Evolutionary conservation across 1,140 invertebrate genomes (phyloP).

Genomic region (Homarus americanus): DNA sequence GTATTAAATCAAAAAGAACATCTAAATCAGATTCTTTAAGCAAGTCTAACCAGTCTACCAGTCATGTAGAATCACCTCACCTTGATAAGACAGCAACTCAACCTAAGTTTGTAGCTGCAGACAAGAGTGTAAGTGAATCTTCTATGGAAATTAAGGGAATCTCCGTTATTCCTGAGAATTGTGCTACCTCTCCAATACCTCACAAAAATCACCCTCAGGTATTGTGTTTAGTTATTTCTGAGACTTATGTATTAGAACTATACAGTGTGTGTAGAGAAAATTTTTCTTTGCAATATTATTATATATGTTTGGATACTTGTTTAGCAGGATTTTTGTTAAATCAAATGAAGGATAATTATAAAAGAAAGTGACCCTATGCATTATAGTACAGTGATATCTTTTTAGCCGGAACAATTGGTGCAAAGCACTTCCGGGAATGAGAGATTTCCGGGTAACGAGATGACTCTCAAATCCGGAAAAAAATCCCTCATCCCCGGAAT

Average conservation of each 20-base stretch:
- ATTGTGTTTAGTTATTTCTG: not conserved
- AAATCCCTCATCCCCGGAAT: no score
- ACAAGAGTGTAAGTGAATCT: not conserved
- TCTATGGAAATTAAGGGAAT: not conserved
- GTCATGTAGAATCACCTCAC: not conserved
- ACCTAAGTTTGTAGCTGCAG: not conserved
- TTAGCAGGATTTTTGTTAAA: no score
- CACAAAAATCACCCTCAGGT: not conserved
- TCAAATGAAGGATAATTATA: no score
- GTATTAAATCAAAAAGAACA: not conserved
- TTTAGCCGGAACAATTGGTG: no score
- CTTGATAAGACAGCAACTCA: not conserved
- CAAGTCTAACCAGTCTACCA: not conserved
- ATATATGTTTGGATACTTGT: no score
- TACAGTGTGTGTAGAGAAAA: not conserved
- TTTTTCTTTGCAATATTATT: not conserved
- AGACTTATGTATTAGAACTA: not conserved
- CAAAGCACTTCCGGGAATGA: no score
- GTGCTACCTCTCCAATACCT: not conserved
- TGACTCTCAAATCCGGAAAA: no score
- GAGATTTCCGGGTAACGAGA: no score
- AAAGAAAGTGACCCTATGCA: no score
- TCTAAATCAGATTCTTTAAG: constrained; percentile 1
- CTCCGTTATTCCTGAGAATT: not conserved
- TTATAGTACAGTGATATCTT: no score